These are phyloP conservation scores for Merops nubicus DNA, from an alignment of 2,113 vertebrate genomes.

Conservation along the genomic window DNA sequence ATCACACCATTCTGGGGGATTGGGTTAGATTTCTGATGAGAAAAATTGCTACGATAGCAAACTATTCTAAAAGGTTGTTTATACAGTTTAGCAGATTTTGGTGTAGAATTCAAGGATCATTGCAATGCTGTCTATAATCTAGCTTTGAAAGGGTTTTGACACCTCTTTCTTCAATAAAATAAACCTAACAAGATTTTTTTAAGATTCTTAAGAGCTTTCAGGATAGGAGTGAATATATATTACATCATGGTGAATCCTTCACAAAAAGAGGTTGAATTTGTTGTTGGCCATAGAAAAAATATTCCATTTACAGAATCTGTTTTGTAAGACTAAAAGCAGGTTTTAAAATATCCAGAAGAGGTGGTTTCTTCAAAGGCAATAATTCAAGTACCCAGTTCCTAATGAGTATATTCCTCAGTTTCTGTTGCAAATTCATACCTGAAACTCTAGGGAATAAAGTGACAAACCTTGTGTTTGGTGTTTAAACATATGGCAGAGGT, in stretches of 20 bases:
- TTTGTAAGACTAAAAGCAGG: not conserved
- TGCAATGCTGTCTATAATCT: not conserved
- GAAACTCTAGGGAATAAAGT: not conserved
- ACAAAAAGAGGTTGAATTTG: not conserved
- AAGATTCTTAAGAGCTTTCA: not conserved
- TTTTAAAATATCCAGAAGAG: not conserved
- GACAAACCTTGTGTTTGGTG: not conserved
- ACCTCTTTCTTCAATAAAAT: not conserved
- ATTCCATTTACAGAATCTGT: not conserved
- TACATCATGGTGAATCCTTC: not conserved
- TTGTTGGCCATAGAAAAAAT: not conserved
- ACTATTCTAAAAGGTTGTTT: not conserved
- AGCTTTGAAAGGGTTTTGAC: not conserved
- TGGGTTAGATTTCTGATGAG: too few species aligned
- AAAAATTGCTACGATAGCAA: not conserved
- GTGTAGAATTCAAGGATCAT: not conserved
- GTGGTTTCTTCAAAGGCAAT: not conserved
- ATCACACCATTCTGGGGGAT: accelerated
- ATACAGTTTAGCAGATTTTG: not conserved
- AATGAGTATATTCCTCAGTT: not conserved
- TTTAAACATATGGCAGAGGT: not conserved
- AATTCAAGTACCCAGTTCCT: not conserved
- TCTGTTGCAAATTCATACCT: not conserved
- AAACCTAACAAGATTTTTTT: not conserved
- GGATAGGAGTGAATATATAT: not conserved